Evolutionary conservation across 2,797 vertebrate genomes (phyloP), one percentile per base, ranked within the genome.

Genomic region (Ctenopoma kingsleyae): DNA sequence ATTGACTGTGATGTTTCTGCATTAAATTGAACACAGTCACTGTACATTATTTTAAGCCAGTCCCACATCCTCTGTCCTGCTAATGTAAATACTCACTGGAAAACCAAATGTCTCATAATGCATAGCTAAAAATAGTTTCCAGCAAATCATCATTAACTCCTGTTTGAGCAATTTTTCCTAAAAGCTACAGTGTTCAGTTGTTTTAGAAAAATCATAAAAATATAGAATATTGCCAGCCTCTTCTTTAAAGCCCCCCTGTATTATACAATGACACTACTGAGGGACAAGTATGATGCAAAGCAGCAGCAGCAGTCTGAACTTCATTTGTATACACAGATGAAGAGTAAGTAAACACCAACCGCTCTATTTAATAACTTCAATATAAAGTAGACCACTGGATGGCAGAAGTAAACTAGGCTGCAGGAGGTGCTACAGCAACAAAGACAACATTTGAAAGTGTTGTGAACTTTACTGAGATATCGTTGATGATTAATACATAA

Each of bases 1-100:
- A 36, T 10, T 12, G 10, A 36, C 35, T 36, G 35, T 36, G 35
- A 32, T 11, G 11, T 36, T 36, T 36, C 35, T 36, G 1, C 7
- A 9, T 32, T 32, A 32, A 32, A 32, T 2, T 32, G 8, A 32
- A 32, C 8, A 9, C 30, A 32, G 8, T 9, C 30, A 9, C 8
- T 32, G 30, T 32, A 4, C 10, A 3, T 63, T 52, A 56, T 61
- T 41, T 61, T 41, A 15, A 74, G 40, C 38, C 54, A 46, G 49
- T 67, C 58, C 17, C 6, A 40, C 51, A 44, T 30, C n/a, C 56
- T 44, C 15, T 27, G 35, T 49, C 23, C 57, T 58, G 32, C 61
- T 70, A 49, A 41, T 63, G 17, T 23, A 54, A 48, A 71, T 20
- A 58, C 56, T 66, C 19, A 69, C 47, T 35, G 48, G n/a, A 38